A percentile compares a stretch with the other conserved stretches of the same genome.
Conservation (phyloP, 2,113 vertebrate genomes). For the Pseudolaguvia tuberculata region DNA sequence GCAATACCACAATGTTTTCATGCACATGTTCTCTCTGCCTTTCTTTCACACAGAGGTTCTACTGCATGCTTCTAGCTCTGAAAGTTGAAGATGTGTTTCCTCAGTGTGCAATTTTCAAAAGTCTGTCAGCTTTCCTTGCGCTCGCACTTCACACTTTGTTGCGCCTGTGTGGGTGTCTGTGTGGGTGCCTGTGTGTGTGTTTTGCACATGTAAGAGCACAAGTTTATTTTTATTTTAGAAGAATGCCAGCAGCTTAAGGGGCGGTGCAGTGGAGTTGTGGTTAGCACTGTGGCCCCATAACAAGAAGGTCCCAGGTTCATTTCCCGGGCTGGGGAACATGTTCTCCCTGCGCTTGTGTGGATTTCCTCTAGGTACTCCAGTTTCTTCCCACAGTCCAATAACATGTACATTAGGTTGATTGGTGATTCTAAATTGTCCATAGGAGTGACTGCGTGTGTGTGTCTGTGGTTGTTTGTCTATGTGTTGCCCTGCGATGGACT, state of each 20-base stretch:
- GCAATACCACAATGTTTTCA: background rate
- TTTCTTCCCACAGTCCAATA: too few relatives aligned
- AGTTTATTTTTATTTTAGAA: background rate
- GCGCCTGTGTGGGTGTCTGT: slow-evolving; percentile 17
- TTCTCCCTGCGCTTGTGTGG: too few relatives aligned
- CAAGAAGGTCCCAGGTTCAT: too few relatives aligned
- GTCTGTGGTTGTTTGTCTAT: too few relatives aligned
- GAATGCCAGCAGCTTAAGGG: background rate
- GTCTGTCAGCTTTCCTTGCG: slow-evolving; percentile 14
- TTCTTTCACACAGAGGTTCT: background rate
- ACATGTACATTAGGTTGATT: too few relatives aligned
- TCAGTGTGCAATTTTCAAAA: slow-evolving; percentile 36
- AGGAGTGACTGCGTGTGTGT: too few relatives aligned
- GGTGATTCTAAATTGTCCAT: too few relatives aligned
- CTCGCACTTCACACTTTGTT: background rate
- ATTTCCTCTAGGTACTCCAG: too few relatives aligned
- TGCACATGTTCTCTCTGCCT: slow-evolving; percentile 13
- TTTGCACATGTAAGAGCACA: background rate
- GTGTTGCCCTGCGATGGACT: too few relatives aligned
- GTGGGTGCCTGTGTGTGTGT: slow-evolving; percentile 12
- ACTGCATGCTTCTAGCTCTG: slow-evolving; percentile 7
- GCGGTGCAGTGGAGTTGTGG: too few relatives aligned
- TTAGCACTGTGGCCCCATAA: too few relatives aligned
- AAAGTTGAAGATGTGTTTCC: slow-evolving; percentile 35
- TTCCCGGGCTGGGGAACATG: too few relatives aligned